A percentile compares a stretch with the other conserved stretches of the same genome.
Conservation (phyloP, 2,113 vertebrate species). For the Elachura formosa region DNA sequence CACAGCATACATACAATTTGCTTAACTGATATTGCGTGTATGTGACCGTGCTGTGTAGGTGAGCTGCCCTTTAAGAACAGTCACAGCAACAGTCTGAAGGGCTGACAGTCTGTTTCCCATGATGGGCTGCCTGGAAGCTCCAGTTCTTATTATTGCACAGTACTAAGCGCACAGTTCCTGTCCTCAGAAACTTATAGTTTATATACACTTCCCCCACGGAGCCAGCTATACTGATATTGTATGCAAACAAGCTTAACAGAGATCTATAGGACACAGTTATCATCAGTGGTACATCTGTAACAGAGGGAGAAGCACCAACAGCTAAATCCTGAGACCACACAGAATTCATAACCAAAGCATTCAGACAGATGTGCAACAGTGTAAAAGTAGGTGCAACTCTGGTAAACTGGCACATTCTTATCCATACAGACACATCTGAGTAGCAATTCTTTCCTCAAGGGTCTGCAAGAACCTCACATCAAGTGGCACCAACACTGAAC, state of each 20-base stretch:
- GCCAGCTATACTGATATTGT: neutral
- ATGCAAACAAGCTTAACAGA: neutral
- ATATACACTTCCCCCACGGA: neutral
- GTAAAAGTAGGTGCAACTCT: neutral
- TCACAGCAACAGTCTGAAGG: neutral
- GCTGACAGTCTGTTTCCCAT: neutral
- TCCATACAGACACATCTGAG: neutral
- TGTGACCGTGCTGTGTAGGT: neutral
- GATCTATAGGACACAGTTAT: neutral
- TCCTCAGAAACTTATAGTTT: neutral
- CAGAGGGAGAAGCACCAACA: neutral
- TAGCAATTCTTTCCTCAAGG: neutral
- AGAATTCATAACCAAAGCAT: neutral
- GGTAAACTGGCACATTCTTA: neutral
- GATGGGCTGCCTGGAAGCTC: neutral
- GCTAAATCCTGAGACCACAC: neutral
- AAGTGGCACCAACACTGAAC: neutral
- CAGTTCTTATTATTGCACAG: neutral
- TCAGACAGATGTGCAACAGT: neutral
- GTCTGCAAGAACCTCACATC: neutral
- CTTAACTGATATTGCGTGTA: neutral
- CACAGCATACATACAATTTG: neutral
- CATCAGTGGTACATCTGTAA: neutral
- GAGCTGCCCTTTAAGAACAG: neutral
- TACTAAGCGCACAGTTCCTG: neutral